Evolutionary conservation across 2,113 vertebrate species (phyloP), one percentile per base, ranked within the genome.

Genomic region (Plotosus lineatus): DNA sequence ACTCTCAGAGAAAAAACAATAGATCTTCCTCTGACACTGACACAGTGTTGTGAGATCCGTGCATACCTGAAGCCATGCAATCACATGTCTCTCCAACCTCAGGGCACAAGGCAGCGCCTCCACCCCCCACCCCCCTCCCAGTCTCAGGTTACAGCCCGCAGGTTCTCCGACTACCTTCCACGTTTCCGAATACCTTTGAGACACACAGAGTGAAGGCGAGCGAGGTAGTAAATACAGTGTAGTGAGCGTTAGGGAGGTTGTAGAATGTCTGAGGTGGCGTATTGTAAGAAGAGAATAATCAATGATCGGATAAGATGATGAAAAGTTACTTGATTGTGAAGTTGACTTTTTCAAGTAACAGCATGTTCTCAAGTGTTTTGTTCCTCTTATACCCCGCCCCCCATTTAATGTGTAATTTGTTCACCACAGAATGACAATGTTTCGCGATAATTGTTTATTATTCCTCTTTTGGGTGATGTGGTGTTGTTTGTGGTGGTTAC

Each of bases 21-120:
- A 72, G 66, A 12, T 60, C 26, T 60, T 80, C 53, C 11, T 48
- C 14, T 71, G 58, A 71, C 10, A 50, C 77, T 56, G 53, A 17
- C 33, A 56, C 40, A 46, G 56, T 11, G 55, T 61, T 48, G 6
- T 33, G 40, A 61, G 56, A 56, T 38, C 55, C 69, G 23, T 23
- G 66, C 65, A 79, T 79, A 79, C 78, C 77, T 79, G 65, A 28
- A 56, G 50, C 69, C 69, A 51, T 73, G 69, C 69, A 73, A 73
- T 73, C 69, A 73, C 69, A 73, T 51, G 69, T 51, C 69, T 73
- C 69, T 10, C 17, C 19, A 51, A 48, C 63, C 63, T 79, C 65
- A 79, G 38, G 50, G 63, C 77, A 56, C 77, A 79, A 55, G 65
- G 63, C 51, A 51, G 36, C 50, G n/a, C n/a, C n/a, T n/a, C n/a